Base-by-base conservation (phyloP, 2,888 invertebrate genomes). In the Acleris laterana region DNA sequence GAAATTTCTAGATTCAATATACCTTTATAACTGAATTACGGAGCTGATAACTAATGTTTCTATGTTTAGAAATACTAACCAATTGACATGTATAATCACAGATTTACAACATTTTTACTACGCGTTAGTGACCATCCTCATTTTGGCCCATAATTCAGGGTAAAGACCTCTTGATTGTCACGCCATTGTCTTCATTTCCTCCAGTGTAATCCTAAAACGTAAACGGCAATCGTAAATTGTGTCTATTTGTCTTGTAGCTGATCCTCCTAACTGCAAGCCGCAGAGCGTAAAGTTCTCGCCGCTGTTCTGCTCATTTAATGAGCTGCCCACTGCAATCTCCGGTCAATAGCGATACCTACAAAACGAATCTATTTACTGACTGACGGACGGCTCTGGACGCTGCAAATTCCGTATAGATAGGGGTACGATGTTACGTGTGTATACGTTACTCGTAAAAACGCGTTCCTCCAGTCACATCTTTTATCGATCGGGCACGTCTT, bases 251-350 rank as follows among this genome's bases (percentile, higher is more conserved):
- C n/a, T 49, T 38, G 16, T 28, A 20, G 19, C 38, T 56, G 55
- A 56, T 62, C 50, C 49, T 62, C 17, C 60, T 50, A 32, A 49
- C 56, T 56, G 62, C 62, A 62, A 62, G 48, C 56, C 56, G 56
- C 62, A 13, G 50, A 62, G 49, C 50, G 62, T 50, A 28, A 62
- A 56, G 56, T 53, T 56, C 49, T 56, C 32, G 56, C 62, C 56
- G 60, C 32, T 44, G 49, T 50, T 25, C 50, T 51, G 49, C 56
- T 42, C 50, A 55, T 50, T 42, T 49, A 62, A 62, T 62, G 56
- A 62, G 49, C 62, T 56, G 62, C 32, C 55, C 28, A 32, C 20
- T 62, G 62, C 49, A 50, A 62, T 62, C 50, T 42, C 49, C 56
- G 62, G 42, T 42, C 62, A 62, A 62, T 56, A 49, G 53, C 53